Evolutionary conservation across 2,888 invertebrate species (phyloP), one percentile per base, ranked within the genome.

Genomic region (Ashinkailepas kermadecensis): DNA sequence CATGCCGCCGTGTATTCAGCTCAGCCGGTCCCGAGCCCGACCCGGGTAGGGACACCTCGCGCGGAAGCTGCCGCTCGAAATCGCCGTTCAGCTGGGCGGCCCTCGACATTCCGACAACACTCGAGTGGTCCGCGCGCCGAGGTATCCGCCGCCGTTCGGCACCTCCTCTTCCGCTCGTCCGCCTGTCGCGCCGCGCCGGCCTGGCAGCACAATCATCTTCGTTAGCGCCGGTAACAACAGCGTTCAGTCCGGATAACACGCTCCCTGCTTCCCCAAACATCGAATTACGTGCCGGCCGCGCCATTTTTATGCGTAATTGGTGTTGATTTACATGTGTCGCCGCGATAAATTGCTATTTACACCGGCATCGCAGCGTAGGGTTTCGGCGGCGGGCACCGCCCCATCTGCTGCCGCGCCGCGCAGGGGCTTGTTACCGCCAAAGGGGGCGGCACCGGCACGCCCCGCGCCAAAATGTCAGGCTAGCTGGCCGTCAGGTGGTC

Each of bases 241-340:
- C 21, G 18, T 21, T 6, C 54, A 21, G 54, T 21, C 54, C 13
- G 13, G 54, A 56, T 56, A 56, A 56, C 56, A 74, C 74, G 8
- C 74, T 74, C 74, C 74, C 54, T 21, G 18, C 23, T 15, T 8
- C 74, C 54, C 74, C 74, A 74, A 74, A 74, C 74, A 74, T 74
- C n/a, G 54, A 56, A 74, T 74, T 74, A 74, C 56, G 67, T 25
- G 25, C 11, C 23, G 25, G 67, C 67, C 12, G 11, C 74, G 74
- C 74, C 74, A 74, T 74, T 74, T 74, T 54, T 56, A 21, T 21
- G 74, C 74, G 54, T 74, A 74, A 74, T 74, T 74, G 74, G 74
- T 54, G 74, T 74, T 74, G 74, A 74, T 74, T 74, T 74, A 74
- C 74, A 74, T 74, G 74, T 74, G 74, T 74, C 54, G 54, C 56